A percentile compares a stretch with the other conserved stretches of the same genome.
These are phyloP conservation scores for Hydroisotoma schaefferi DNA, from an alignment of 2,888 invertebrate genomes.

Conservation along the genomic window DNA sequence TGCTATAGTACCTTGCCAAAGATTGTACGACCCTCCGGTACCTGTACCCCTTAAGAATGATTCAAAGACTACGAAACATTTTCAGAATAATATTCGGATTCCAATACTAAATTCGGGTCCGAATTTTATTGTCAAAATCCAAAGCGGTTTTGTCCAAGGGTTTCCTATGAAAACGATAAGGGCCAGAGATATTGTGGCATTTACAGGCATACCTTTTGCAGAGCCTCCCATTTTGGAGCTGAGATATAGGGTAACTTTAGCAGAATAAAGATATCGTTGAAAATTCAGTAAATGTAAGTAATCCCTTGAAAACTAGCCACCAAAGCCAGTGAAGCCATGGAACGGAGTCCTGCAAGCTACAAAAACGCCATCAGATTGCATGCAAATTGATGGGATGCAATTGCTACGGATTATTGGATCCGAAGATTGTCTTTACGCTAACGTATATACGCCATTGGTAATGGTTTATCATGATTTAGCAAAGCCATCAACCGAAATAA, in stretches of 20 bases:
- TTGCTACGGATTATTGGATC: constrained; percentile 20
- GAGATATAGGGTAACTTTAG: too few species aligned
- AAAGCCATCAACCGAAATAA: neutral
- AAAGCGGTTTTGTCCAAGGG: constrained; percentile 25
- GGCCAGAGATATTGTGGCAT: constrained; percentile 32
- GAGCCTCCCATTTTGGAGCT: constrained; percentile 33
- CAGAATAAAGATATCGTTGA: neutral
- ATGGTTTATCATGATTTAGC: neutral
- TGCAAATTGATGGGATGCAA: constrained; percentile 59
- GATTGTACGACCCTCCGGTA: constrained; percentile 22
- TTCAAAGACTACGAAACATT: neutral
- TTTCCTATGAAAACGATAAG: constrained; percentile 34
- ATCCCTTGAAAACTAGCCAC: constrained; percentile 51
- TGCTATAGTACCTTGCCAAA: constrained; percentile 36
- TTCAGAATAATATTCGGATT: neutral
- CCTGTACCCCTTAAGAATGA: constrained; percentile 16
- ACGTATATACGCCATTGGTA: constrained; percentile 39
- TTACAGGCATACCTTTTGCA: constrained; percentile 39
- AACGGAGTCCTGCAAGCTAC: constrained; percentile 78
- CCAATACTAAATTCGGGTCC: neutral
- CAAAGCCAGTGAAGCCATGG: constrained; percentile 84
- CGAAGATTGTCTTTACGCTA: constrained; percentile 35
- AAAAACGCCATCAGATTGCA: constrained; percentile 77
- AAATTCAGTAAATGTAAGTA: neutral
- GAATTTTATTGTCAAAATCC: constrained; percentile 22